Base-by-base conservation (phyloP, 1,140 invertebrate genomes). In the Whitmania pigra region DNA sequence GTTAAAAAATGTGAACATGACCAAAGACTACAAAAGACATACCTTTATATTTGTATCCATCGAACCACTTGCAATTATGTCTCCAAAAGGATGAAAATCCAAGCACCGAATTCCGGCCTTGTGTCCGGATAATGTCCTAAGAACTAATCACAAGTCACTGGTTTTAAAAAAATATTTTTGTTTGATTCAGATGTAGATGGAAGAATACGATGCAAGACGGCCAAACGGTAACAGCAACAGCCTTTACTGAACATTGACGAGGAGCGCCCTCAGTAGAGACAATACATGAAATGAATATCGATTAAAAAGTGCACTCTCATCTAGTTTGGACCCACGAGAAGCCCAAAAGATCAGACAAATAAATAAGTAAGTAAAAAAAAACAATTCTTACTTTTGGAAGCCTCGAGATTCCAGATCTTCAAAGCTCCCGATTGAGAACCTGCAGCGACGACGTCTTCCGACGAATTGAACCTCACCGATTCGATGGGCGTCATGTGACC, bases 401-500 rank as follows among this genome's bases (percentile, higher is more conserved):
- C 90, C 82, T 97, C 94, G 73, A 98, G 84, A 80, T 98, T 93
- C 94, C 94, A 98, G 73, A 96, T 89, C 85, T 95, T 95, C 18
- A 98, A 84, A 43, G 91, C 90, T 49, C 95, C 95, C 71, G 89
- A 90, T 80, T 91, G 87, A 63, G 93, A 94, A 11, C 94, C 95
- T 53, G 94, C 93, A 81, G 92, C 93, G 2, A 97, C 93, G 76
- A 94, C 87, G 80, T 97, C 93, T 84, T 97, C 95, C 71, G 90
- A 89, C 78, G 92, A 88, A 55, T 91, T 91, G 85, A 98, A 98
- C 78, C 89, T 87, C 13, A 97, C 94, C 82, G 92, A 93, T 85
- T 96, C 92, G 75, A 97, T 88, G 1, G 93, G 87, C 22, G 92
- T 92, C 70, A 90, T 91, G 78, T 97, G 94, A 13, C 93, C 94